A percentile compares a stretch with the other conserved stretches of the same genome.
phyloP scores from a whole-genome alignment of 2,888 invertebrate genomes.

The Diaprepes abbreviatus region DNA sequence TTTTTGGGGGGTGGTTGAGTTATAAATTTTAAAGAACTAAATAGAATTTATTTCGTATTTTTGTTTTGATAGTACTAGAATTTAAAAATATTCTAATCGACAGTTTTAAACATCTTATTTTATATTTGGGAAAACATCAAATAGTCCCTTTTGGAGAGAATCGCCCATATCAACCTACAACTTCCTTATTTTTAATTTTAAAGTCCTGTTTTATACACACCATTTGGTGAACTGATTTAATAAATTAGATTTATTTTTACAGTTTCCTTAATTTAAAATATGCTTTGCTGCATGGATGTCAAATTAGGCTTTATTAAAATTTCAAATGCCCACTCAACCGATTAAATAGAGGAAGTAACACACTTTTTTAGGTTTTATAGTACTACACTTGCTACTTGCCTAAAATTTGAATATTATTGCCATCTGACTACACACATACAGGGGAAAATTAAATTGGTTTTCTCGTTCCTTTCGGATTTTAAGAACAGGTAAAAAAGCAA shows the following conservation, averaged over 20 bases:
- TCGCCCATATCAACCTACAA: conserved; percentile 29
- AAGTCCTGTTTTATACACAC: background rate
- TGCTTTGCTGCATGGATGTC: conserved; percentile 1
- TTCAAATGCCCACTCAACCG: conserved; percentile 19
- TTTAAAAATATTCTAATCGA: too few relatives aligned
- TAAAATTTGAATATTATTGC: background rate
- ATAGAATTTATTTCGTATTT: too few relatives aligned
- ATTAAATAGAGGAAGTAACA: conserved; percentile 23
- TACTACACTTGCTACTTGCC: background rate
- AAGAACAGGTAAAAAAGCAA: too few relatives aligned
- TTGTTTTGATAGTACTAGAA: too few relatives aligned
- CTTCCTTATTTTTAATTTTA: conserved; percentile 27
- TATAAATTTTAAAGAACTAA: too few relatives aligned
- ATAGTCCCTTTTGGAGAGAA: too few relatives aligned
- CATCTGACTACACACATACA: too few relatives aligned
- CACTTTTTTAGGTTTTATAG: background rate
- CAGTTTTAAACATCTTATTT: too few relatives aligned
- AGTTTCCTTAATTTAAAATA: conserved; percentile 24
- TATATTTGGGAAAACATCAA: too few relatives aligned
- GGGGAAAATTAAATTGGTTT: too few relatives aligned
- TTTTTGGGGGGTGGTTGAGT: too few relatives aligned
- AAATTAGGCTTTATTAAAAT: conserved; percentile 22
- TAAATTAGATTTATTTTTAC: conserved; percentile 25
- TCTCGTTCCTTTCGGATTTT: too few relatives aligned
- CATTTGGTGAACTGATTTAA: conserved; percentile 31